These are phyloP conservation scores for Tor tambroides DNA, from an alignment of 2,113 vertebrate genomes.

Conservation along the genomic window DNA sequence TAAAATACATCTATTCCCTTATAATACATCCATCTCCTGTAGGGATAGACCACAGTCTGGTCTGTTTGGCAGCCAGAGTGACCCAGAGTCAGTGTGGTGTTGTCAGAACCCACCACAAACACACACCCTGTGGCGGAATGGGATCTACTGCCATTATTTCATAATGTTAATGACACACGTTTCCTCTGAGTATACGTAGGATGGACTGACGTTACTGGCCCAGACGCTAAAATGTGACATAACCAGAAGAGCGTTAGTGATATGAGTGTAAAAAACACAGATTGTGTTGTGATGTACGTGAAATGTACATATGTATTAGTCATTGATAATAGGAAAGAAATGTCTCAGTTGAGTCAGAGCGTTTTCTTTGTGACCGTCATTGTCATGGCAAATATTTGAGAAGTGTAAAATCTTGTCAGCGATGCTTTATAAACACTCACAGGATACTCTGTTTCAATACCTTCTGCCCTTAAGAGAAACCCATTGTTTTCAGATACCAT, in stretches of 20 bases:
- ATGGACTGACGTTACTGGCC: too few relatives aligned
- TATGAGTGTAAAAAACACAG: too few relatives aligned
- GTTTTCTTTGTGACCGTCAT: conserved; percentile 37
- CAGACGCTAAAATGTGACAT: too few relatives aligned
- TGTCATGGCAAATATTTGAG: conserved; percentile 43
- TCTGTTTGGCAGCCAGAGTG: conserved; percentile 58
- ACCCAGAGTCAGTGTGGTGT: conserved; percentile 52
- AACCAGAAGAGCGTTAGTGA: too few relatives aligned
- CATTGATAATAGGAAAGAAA: conserved; percentile 15
- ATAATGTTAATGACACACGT: conserved; percentile 31
- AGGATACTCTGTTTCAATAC: conserved; percentile 19
- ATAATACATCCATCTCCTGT: conserved; percentile 23
- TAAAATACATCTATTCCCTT: conserved; percentile 8
- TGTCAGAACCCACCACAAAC: conserved; percentile 63
- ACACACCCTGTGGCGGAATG: conserved; percentile 59
- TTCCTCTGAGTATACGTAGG: background rate
- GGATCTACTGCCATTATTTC: conserved; percentile 52
- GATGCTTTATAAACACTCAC: conserved; percentile 42
- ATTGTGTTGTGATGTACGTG: too few relatives aligned
- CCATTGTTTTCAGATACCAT: background rate
- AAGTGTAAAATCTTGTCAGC: conserved; percentile 36
- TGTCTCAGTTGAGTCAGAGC: conserved; percentile 43
- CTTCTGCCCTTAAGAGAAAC: conserved; percentile 12
- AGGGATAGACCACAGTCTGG: background rate
- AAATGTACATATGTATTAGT: background rate